phyloP scores from a whole-genome alignment of 2,888 invertebrate genomes.

The Tipula vernalis region DNA sequence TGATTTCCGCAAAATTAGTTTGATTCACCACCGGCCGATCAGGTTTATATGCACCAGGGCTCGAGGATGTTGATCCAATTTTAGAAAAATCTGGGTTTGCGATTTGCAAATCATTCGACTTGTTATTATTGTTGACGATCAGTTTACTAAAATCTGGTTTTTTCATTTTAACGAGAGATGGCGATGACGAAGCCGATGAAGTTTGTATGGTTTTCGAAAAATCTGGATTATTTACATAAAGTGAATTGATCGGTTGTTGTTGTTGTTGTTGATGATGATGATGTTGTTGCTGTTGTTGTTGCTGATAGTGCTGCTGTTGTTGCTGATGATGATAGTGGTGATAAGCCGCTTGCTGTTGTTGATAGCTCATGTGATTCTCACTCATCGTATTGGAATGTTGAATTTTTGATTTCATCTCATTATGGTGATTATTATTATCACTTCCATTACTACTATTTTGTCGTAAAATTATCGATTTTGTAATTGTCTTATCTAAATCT shows the following conservation, averaged over 20 bases:
- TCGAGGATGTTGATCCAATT: not conserved
- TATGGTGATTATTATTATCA: not conserved
- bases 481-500: constrained; percentile 8
- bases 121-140: not conserved
- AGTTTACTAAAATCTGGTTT: constrained; percentile 19
- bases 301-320: not conserved
- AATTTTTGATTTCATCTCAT: not conserved
- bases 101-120: constrained; percentile 10
- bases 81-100: constrained; percentile 14
- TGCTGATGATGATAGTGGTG: constrained; percentile 9
- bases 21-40: constrained; percentile 13
- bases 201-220: constrained; percentile 14
- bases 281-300: constrained; percentile 11
- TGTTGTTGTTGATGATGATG: constrained; percentile 12
- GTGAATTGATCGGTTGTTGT: constrained; percentile 11
- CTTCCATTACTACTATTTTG: not conserved
- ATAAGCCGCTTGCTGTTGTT: not conserved
- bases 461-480: constrained; percentile 9
- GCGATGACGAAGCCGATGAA: not conserved
- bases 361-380: not conserved
- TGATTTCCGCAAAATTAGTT: constrained; percentile 20
- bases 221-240: constrained; percentile 18
- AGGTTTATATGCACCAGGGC: not conserved
- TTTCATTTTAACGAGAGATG: constrained; percentile 15
- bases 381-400: not conserved